phyloP scores from a whole-genome alignment of 2,888 invertebrate genomes.

The Scaeva pyrastri region DNA sequence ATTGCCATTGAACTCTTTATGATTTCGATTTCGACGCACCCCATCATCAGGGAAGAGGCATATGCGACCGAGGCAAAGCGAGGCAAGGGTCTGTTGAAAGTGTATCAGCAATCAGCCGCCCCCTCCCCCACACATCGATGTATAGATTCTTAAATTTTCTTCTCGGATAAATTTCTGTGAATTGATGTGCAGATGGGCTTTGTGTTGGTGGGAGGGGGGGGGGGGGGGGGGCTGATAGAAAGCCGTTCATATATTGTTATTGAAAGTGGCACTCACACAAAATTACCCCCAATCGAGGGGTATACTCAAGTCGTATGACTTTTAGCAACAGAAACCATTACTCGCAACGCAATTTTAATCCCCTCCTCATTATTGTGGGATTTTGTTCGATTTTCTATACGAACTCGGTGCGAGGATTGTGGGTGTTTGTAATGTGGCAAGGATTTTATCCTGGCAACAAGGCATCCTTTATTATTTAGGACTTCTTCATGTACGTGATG shows the following conservation, averaged over 20 bases:
- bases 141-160: conserved; percentile 31
- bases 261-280: conserved; percentile 73
- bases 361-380: conserved; percentile 68
- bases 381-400: conserved; percentile 46
- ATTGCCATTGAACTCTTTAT: conserved; percentile 71
- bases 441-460: not conserved
- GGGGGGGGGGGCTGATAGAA: not conserved
- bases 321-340: conserved; percentile 18
- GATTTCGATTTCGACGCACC: conserved; percentile 40
- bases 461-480: conserved; percentile 62
- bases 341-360: conserved; percentile 60
- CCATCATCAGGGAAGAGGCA: too few species aligned
- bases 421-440: conserved; percentile 53
- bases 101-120: conserved; percentile 65
- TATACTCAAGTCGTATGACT: conserved; percentile 18
- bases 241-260: conserved; percentile 62
- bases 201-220: not conserved
- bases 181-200: conserved; percentile 37
- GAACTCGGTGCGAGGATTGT: too few species aligned
- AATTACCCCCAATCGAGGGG: conserved; percentile 67
- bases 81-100: conserved; percentile 50
- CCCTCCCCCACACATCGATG: not conserved
- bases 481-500: conserved; percentile 41
- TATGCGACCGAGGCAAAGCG: not conserved
- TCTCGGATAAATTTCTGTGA: conserved; percentile 55